Base-by-base conservation (phyloP, 2,113 vertebrate genomes). In the Gnathonemus longibarbis region DNA sequence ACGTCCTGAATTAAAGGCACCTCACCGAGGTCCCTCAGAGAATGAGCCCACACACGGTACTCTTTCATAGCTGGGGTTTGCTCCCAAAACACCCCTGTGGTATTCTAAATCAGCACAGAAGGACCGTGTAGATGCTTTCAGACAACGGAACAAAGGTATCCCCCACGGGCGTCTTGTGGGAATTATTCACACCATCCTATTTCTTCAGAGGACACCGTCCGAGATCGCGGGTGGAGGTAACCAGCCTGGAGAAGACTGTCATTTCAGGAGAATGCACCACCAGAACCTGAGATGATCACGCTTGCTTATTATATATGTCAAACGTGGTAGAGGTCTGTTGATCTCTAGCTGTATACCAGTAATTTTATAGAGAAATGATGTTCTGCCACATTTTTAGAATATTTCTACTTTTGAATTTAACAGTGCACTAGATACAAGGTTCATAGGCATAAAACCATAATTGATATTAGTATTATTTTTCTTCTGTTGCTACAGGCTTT, bases 1-100 rank as follows among this genome's bases (percentile, higher is more conserved):
- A 48, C n/a, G 45, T 17, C 80, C 27, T 66, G n/a, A 62, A 90
- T 21, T 45, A 19, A 70, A 85, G 45, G 21, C 53, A 11, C 42
- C 56, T 86, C 52, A 70, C 45, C 24, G 19, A 87, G 91, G 85
- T 89, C 91, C 90, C 94, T 92, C 70, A n/a, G 74, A 83, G 88
- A 15, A 35, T 31, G 21, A 80, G 62, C 48, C 48, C 46, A 39
- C 74, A 13, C 45, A 31, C 46, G n/a, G 4, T 48, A 7, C 88
- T 80, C 45, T 83, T 48, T 24, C 15, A 89, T 27, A 7, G 88
- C 70, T 48, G 56, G 39, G 42, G 88, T 19, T 31, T 89, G 48
- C 31, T 49, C 9, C 21, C 77, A 42, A 53, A 53, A 87, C 49
- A 11, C 48, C 66, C 9, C 6, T 9, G n/a, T 49, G 66, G n/a